phyloP scores from a whole-genome alignment of 92 coral and sea anemone species.

The Meandrina meandrites region DNA sequence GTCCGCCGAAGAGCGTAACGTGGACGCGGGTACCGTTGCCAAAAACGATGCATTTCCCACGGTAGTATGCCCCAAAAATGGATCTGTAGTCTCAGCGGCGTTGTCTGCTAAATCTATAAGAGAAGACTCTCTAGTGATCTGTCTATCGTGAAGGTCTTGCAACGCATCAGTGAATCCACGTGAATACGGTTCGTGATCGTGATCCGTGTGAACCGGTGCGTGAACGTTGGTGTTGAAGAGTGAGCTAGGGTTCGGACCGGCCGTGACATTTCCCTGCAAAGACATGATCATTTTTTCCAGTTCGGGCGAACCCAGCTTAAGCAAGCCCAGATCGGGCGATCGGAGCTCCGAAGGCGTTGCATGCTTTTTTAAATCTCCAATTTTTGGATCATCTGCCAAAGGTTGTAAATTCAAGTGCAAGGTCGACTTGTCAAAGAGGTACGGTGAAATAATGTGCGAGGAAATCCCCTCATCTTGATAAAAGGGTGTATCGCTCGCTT shows the following conservation, averaged over 20 bases:
- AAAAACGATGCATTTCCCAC: constrained; percentile 60
- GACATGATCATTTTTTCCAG: constrained; percentile 98
- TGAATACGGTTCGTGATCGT: constrained; percentile 73
- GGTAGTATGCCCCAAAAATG: constrained; percentile 82
- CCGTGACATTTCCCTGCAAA: constrained; percentile 84
- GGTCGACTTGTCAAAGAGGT: constrained; percentile 85
- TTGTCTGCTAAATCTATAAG: constrained; percentile 84
- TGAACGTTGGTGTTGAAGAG: constrained; percentile 69
- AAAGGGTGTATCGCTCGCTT: constrained; percentile 89
- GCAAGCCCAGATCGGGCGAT: constrained; percentile 95
- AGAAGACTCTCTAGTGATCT: constrained; percentile 67
- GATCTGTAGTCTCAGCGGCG: constrained; percentile 75
- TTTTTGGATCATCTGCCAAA: constrained; percentile 79
- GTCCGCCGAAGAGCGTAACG: constrained; percentile 74
- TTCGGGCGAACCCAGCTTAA: constrained; percentile 98
- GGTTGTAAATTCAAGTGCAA: constrained; percentile 91
- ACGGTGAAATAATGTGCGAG: constrained; percentile 88
- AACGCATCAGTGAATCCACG: constrained; percentile 98
- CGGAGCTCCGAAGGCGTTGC: constrained; percentile 92
- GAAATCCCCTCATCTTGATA: constrained; percentile 96
- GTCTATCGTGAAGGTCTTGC: constrained; percentile 97
- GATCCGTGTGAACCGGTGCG: constrained; percentile 60
- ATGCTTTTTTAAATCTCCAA: constrained; percentile 85
- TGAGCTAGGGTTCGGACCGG: constrained; percentile 83
- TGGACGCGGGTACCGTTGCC: constrained; percentile 63